phyloP scores from a whole-genome alignment of 2,113 vertebrate genomes.

The Micromys minutus region DNA sequence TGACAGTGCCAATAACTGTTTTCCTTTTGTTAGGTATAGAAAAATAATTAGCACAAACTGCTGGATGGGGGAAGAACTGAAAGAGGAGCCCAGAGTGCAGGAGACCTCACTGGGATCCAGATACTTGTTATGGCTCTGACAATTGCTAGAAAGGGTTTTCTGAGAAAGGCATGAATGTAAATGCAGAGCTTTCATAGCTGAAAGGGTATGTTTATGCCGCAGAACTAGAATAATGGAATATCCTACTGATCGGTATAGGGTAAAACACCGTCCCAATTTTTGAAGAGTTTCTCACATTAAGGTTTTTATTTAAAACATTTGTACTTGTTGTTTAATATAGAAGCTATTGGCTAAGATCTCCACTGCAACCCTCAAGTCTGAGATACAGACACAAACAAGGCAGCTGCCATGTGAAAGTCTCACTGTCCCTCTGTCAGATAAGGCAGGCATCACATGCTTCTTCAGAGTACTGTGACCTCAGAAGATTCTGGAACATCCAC shows the following conservation, averaged over 20 bases:
- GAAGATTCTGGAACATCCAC: constrained; percentile 47
- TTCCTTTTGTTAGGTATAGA: constrained; percentile 52
- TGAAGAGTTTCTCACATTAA: constrained; percentile 73
- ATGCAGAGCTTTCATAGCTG: neutral
- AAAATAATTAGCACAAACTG: constrained; percentile 66
- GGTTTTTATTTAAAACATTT: constrained; percentile 29
- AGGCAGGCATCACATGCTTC: constrained; percentile 34
- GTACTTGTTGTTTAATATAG: constrained; percentile 55
- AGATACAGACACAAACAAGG: neutral
- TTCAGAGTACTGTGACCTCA: constrained; percentile 30
- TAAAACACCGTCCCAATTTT: constrained; percentile 58
- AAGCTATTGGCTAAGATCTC: constrained; percentile 52
- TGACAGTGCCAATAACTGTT: constrained; percentile 47
- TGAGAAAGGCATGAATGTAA: neutral
- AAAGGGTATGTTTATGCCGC: constrained; percentile 23
- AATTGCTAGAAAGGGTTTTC: constrained; percentile 27
- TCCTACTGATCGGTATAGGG: neutral
- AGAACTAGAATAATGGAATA: constrained; percentile 22
- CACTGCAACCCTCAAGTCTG: neutral
- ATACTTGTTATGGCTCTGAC: constrained; percentile 28
- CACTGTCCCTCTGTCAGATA: neutral
- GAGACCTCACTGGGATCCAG: neutral
- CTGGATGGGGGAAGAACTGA: constrained; percentile 1
- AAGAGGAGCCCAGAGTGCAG: neutral
- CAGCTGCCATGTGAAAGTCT: constrained; percentile 32